These are phyloP conservation scores for Cartodere bifasciata DNA, from an alignment of 2,888 invertebrate species.

Conservation along the genomic window DNA sequence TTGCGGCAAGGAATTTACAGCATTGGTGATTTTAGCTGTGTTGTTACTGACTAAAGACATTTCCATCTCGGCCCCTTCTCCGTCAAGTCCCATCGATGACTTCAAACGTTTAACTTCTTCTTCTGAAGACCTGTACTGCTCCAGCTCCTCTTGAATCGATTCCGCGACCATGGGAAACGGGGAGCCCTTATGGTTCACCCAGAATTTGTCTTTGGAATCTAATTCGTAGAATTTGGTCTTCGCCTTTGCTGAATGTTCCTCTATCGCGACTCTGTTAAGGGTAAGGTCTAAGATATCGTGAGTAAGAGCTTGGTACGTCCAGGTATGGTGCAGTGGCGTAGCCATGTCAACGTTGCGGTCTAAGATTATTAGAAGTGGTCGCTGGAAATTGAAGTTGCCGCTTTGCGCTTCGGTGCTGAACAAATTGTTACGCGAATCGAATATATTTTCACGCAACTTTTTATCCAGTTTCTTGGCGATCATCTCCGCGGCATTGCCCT, in stretches of 20 bases:
- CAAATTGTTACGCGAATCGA: slow-evolving; percentile 92
- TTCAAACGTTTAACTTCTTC: slow-evolving; percentile 95
- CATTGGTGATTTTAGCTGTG: slow-evolving; percentile 84
- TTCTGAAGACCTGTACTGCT: slow-evolving; percentile 81
- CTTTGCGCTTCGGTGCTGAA: slow-evolving; percentile 77
- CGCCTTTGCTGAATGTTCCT: slow-evolving; percentile 41
- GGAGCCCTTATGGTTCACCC: slow-evolving; percentile 87
- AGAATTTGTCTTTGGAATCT: slow-evolving; percentile 80
- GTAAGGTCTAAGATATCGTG: slow-evolving; percentile 92
- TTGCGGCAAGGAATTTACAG: slow-evolving; percentile 92
- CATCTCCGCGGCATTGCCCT: slow-evolving; percentile 97
- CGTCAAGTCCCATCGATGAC: slow-evolving; percentile 85
- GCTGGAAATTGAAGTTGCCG: slow-evolving; percentile 74
- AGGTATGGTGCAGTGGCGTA: slow-evolving; percentile 96
- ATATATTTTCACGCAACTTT: slow-evolving; percentile 89
- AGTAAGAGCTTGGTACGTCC: slow-evolving; percentile 98
- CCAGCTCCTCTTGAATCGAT: slow-evolving; percentile 95
- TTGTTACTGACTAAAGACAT: slow-evolving; percentile 82
- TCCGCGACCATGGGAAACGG: slow-evolving; percentile 93
- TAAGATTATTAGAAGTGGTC: slow-evolving; percentile 82
- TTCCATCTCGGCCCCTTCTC: slow-evolving; percentile 77
- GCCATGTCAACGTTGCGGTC: slow-evolving; percentile 95
- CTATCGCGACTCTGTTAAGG: slow-evolving; percentile 54
- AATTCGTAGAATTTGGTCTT: slow-evolving; percentile 86
- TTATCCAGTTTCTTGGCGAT: slow-evolving; percentile 95